These are phyloP conservation scores for Harpalus rubripes DNA, from an alignment of 2,888 invertebrate genomes.

Conservation along the genomic window DNA sequence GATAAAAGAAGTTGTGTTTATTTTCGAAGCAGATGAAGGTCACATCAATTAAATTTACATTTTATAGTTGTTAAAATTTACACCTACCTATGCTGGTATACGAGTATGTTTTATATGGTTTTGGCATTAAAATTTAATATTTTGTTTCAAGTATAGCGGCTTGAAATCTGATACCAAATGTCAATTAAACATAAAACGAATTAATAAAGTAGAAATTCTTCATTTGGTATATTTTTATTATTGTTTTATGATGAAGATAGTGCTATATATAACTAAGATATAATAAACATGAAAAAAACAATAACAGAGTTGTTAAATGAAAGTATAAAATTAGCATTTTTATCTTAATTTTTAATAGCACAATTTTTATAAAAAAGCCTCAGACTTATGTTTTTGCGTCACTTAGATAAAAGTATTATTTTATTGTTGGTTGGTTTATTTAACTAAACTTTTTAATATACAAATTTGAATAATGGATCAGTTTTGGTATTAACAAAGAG, in stretches of 20 bases:
- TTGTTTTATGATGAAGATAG: not conserved
- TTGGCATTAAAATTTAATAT: not conserved
- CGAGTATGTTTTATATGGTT: conserved; percentile 15
- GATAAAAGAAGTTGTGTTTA: conserved; percentile 7
- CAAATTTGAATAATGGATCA: no score
- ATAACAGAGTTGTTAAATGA: not conserved
- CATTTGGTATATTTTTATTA: not conserved
- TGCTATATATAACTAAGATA: not conserved
- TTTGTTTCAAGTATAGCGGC: not conserved
- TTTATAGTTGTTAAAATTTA: conserved; percentile 20
- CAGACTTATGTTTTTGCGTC: no score
- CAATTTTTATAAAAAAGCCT: not conserved
- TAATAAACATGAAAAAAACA: not conserved
- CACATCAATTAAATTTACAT: conserved; percentile 36
- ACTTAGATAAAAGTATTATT: no score
- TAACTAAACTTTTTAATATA: no score
- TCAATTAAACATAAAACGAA: not conserved
- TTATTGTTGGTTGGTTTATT: no score
- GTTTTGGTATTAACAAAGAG: no score
- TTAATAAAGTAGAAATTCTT: not conserved
- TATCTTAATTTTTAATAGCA: not conserved
- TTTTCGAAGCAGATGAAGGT: conserved; percentile 40
- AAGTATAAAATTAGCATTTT: not conserved
- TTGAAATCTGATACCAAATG: not conserved
- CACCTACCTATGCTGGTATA: conserved; percentile 25